These are phyloP conservation scores for Triops longicaudatus DNA, from an alignment of 1,140 invertebrate species.

Conservation along the genomic window DNA sequence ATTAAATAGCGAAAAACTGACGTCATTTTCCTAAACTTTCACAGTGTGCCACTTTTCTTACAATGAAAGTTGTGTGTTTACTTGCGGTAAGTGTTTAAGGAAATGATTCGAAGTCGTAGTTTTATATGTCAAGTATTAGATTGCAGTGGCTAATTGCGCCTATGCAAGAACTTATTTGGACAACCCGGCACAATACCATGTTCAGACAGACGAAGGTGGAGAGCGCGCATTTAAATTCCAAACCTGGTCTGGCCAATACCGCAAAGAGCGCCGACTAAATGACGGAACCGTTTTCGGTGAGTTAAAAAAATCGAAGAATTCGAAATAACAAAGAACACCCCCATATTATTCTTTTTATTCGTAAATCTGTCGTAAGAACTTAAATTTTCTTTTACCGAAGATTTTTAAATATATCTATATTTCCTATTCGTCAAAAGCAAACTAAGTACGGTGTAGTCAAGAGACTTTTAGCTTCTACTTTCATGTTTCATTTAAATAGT, in stretches of 20 bases:
- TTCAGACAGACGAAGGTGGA: slow-evolving; percentile 81
- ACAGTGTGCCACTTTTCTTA: background rate
- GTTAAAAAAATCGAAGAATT: background rate
- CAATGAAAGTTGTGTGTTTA: background rate
- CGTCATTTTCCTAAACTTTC: background rate
- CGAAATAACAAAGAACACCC: background rate
- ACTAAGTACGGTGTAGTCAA: too few relatives aligned
- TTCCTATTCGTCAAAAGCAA: too few relatives aligned
- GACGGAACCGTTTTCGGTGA: background rate
- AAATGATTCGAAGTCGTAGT: background rate
- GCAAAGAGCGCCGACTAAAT: slow-evolving; percentile 68
- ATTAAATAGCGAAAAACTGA: background rate
- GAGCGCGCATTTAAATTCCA: slow-evolving; percentile 53
- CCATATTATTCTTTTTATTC: too few relatives aligned
- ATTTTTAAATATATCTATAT: too few relatives aligned
- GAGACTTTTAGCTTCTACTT: too few relatives aligned
- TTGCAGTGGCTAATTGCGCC: background rate
- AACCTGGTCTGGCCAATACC: slow-evolving; percentile 76
- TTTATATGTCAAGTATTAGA: slow-evolving; percentile 12
- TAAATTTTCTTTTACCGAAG: too few relatives aligned
- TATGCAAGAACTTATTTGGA: slow-evolving; percentile 28
- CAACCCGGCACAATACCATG: slow-evolving; percentile 66
- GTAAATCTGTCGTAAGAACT: too few relatives aligned
- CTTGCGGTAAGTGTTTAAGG: background rate
- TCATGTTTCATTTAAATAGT: too few relatives aligned